Conservation (phyloP, 2,797 vertebrate genomes). For the Mastacembelus armatus region DNA sequence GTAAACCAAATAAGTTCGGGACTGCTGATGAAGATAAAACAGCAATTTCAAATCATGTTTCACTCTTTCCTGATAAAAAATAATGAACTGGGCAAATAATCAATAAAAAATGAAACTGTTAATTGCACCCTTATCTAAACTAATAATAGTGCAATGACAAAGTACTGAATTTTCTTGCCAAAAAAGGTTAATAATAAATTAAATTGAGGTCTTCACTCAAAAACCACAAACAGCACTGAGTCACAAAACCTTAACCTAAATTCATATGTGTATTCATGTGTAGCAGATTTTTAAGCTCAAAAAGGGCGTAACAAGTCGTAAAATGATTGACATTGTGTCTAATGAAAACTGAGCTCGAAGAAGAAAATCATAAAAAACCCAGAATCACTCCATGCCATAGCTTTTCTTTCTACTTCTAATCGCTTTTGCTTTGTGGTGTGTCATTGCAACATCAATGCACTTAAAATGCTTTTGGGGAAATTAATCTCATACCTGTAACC, state of each 20-base stretch:
- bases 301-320: not conserved
- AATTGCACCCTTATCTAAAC: not conserved
- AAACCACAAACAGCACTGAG: not conserved
- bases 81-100: too few relatives aligned
- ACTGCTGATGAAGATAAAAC: not conserved
- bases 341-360: not conserved
- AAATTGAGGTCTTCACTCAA: not conserved
- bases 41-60: not conserved
- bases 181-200: not conserved
- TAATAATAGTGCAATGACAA: not conserved
- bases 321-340: constrained; percentile 8
- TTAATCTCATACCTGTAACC: constrained; percentile 55
- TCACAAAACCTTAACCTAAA: not conserved
- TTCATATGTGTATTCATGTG: too few relatives aligned
- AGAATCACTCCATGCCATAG: too few relatives aligned
- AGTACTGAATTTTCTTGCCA: not conserved
- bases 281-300: constrained; percentile 1
- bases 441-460: constrained; percentile 24
- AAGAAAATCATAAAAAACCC: not conserved
- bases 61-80: not conserved
- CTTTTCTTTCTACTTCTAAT: constrained; percentile 12
- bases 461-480: constrained; percentile 63
- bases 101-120: too few relatives aligned
- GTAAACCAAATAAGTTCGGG: too few relatives aligned
- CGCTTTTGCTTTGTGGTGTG: not conserved